phyloP scores from a whole-genome alignment of 2,113 vertebrate species.

The Chrysochloris asiatica region DNA sequence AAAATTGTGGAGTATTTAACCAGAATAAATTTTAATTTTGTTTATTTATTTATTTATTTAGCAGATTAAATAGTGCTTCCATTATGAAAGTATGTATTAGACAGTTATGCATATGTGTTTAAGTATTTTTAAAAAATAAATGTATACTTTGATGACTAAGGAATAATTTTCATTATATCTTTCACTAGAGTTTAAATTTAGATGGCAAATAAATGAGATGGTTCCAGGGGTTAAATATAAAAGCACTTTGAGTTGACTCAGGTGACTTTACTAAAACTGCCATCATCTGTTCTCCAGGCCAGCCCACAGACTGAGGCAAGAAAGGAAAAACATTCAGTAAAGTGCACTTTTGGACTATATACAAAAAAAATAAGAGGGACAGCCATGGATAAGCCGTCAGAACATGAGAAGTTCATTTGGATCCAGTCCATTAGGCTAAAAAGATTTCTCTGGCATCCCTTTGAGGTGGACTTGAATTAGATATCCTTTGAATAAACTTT shows the following conservation, averaged over 20 bases:
- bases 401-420: neutral
- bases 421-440: neutral
- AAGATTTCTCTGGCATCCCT: neutral
- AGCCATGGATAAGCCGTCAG: neutral
- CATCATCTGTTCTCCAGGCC: neutral
- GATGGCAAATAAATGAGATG: constrained; percentile 21
- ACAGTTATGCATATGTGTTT: neutral
- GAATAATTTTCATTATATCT: constrained; percentile 16
- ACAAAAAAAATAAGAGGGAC: neutral
- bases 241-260: neutral
- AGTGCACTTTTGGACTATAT: neutral
- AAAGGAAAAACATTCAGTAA: neutral
- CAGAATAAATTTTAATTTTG: neutral
- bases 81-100: constrained; percentile 23
- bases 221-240: neutral
- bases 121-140: neutral
- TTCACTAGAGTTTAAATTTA: constrained; percentile 24
- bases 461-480: neutral
- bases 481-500: neutral
- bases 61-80: neutral
- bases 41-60: constrained; percentile 21
- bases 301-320: neutral
- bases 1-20: neutral
- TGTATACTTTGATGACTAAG: constrained; percentile 5
- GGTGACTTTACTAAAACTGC: neutral